A percentile compares a stretch with the other conserved stretches of the same genome.
Conservation (phyloP, 1,140 invertebrate species). For the Mizuhopecten yessoensis region DNA sequence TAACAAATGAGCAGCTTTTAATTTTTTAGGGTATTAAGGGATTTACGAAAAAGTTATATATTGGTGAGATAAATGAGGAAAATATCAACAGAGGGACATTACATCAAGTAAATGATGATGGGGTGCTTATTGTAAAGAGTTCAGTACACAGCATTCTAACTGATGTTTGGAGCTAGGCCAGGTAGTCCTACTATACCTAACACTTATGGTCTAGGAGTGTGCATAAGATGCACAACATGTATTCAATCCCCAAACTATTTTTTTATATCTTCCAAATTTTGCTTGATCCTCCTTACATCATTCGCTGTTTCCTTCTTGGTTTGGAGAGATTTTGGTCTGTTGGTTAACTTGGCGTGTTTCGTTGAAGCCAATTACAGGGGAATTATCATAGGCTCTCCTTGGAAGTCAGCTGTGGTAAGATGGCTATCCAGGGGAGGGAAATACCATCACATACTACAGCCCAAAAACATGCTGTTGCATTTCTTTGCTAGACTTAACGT, state of each 20-base stretch:
- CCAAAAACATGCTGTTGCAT: background rate
- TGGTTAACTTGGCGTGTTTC: background rate
- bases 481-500: background rate
- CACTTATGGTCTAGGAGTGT: background rate
- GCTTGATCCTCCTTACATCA: constrained; percentile 23
- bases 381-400: background rate
- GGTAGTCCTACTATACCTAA: background rate
- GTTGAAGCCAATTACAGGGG: background rate
- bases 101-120: background rate
- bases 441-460: background rate
- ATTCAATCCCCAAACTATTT: constrained; percentile 16
- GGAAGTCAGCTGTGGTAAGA: background rate
- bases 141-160: background rate
- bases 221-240: constrained; percentile 25
- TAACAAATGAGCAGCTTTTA: no score
- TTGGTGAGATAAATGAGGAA: no score
- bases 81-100: no score
- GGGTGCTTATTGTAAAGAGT: background rate
- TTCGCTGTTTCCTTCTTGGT: background rate
- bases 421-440: background rate
- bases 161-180: background rate
- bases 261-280: constrained; percentile 28
- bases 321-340: background rate
- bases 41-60: no score
- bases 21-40: no score